These are phyloP conservation scores for Himantopus leucocephalus DNA, from an alignment of 2,113 vertebrate species.

Conservation along the genomic window DNA sequence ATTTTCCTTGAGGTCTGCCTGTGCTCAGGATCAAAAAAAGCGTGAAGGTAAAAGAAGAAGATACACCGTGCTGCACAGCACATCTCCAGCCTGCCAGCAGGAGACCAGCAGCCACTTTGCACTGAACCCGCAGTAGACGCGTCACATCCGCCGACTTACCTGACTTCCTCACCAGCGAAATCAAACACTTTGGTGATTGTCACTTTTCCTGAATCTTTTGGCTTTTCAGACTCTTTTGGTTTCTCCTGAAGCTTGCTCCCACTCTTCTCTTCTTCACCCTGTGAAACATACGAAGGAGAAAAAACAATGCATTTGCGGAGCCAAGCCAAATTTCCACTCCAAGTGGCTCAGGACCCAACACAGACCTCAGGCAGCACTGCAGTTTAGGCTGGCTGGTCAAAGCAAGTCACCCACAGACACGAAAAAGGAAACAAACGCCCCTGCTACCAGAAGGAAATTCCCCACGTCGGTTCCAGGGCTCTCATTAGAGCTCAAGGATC, in stretches of 20 bases:
- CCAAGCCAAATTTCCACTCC: not conserved
- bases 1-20: not conserved
- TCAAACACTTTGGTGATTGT: conserved; percentile 93
- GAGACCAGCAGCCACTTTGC: not conserved
- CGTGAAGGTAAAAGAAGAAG: not conserved
- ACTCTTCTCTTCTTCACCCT: conserved; percentile 72
- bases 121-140: not conserved
- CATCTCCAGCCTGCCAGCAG: not conserved
- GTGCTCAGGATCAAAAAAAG: not conserved
- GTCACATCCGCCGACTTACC: conserved; percentile 72
- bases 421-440: not conserved
- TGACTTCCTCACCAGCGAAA: conserved; percentile 93
- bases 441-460: not conserved
- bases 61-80: accelerated
- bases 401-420: not conserved
- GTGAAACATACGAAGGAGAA: not conserved
- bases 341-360: too few species aligned
- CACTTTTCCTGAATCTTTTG: conserved; percentile 78
- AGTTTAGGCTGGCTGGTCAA: not conserved
- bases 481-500: not conserved
- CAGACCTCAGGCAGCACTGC: not conserved
- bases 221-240: conserved; percentile 62
- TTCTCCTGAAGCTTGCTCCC: conserved; percentile 48
- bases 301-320: not conserved
- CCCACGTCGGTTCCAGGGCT: not conserved